phyloP scores from a whole-genome alignment of 1,140 invertebrate genomes.

The Platyscapa corneri region DNA sequence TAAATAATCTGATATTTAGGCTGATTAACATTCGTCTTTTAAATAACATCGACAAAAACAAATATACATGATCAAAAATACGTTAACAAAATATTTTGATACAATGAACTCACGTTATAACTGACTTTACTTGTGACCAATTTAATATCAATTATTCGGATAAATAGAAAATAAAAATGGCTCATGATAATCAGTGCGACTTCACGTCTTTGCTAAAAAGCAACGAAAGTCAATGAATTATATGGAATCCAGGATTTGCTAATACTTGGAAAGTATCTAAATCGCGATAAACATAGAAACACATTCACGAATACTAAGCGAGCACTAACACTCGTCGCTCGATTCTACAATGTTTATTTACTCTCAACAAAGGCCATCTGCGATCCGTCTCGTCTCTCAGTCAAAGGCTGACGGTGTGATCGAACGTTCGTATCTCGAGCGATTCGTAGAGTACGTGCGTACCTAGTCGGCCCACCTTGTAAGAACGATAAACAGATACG shows the following conservation, averaged over 20 bases:
- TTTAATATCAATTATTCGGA: too few relatives aligned
- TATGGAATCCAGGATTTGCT: neutral
- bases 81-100: neutral
- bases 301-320: neutral
- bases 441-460: neutral
- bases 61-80: too few relatives aligned
- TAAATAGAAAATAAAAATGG: too few relatives aligned
- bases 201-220: neutral
- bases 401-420: constrained; percentile 12
- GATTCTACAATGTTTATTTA: constrained; percentile 35
- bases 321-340: too few relatives aligned
- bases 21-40: too few relatives aligned
- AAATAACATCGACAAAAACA: too few relatives aligned
- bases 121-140: too few relatives aligned
- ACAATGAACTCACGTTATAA: neutral
- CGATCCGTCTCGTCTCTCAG: neutral
- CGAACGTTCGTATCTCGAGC: neutral
- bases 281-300: neutral
- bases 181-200: too few relatives aligned
- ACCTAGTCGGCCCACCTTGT: neutral
- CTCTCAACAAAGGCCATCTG: constrained; percentile 18
- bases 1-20: too few relatives aligned
- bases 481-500: too few relatives aligned
- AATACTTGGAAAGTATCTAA: neutral
- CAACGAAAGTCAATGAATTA: neutral